Evolutionary conservation across 2,888 invertebrate species (phyloP), one percentile per base, ranked within the genome.

Genomic region (Drosophila conformis): DNA sequence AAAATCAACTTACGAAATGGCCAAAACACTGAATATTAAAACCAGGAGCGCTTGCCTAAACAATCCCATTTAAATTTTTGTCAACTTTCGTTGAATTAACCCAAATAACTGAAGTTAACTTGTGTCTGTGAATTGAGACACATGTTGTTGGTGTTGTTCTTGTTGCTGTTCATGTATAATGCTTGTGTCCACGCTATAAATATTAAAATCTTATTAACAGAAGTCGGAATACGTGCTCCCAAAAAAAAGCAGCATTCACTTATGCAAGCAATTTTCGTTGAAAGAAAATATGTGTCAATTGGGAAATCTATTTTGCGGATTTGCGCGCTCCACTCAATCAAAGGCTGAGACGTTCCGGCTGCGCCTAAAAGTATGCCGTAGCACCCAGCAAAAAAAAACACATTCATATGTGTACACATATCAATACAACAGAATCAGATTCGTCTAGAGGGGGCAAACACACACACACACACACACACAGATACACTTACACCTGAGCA

Each of bases 261-360:
- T 62, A 66, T 74, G 74, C 70, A 65, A 49, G 71, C 70, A 73
- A 61, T 73, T 63, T 70, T 54, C 31, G 10, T n/a, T 42, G 49
- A 70, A 66, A 52, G 58, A 74, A 87, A 90, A 90, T 83, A 87
- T 89, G 89, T 87, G 87, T 89, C 87, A 87, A 87, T 89, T 87
- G 87, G 87, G 87, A 87, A 87, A 87, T 87, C 87, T 89, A 89
- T 89, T 89, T 87, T 86, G 90, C 89, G 90, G 90, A 90, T 90
- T 86, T 86, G 84, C 76, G 78, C 73, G 76, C 76, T 76, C 88
- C 83, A 90, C 90, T 87, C 86, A 87, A 87, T 87, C 86, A 87
- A 90, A 82, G 75, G 75, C 82, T 74, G 69, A 70, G 60, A 65
- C 54, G 60, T 81, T 81, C 51, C 64, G 58, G 54, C 73, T 80